Percentiles rank a stretch among this genome's conserved stretches.
Evolutionary conservation across 1,140 invertebrate species (phyloP).

Genomic region (Rhizoglyphus robini): DNA sequence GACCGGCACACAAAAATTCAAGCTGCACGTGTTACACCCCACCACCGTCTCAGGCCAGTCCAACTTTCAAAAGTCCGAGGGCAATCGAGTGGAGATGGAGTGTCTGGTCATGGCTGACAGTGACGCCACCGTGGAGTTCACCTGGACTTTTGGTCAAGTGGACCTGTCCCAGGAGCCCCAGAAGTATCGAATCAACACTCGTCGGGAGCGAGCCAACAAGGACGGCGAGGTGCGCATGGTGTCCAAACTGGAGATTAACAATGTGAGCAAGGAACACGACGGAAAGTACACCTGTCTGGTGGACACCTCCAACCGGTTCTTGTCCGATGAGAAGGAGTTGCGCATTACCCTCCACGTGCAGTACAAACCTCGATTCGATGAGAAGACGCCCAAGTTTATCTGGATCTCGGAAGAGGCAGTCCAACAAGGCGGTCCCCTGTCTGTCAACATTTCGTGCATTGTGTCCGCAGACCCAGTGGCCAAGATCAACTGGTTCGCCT

Average conservation of each 20-base stretch:
- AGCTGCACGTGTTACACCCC: conserved; percentile 1
- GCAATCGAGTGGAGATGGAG: not conserved
- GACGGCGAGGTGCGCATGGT: not conserved
- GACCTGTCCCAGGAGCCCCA: not conserved
- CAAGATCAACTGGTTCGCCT: not conserved
- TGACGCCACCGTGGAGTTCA: conserved; percentile 3
- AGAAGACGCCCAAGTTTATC: conserved; percentile 9
- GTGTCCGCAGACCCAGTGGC: conserved; percentile 17
- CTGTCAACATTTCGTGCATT: conserved; percentile 18
- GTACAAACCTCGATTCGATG: conserved; percentile 13
- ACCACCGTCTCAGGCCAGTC: not conserved
- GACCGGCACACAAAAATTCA: not conserved
- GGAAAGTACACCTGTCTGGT: conserved; percentile 6
- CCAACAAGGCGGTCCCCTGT: conserved; percentile 12
- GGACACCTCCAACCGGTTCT: not conserved
- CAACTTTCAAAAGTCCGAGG: not conserved
- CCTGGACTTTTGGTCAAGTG: not conserved
- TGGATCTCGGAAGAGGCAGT: conserved; percentile 6
- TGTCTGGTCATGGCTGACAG: not conserved
- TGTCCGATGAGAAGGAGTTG: conserved; percentile 9
- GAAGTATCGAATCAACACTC: not conserved
- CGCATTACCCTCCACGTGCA: not conserved
- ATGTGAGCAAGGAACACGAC: conserved; percentile 16
- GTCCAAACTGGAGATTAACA: not conserved
- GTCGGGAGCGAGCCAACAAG: not conserved